Conservation (phyloP, 1,140 invertebrate genomes). For the Penaeus indicus region DNA sequence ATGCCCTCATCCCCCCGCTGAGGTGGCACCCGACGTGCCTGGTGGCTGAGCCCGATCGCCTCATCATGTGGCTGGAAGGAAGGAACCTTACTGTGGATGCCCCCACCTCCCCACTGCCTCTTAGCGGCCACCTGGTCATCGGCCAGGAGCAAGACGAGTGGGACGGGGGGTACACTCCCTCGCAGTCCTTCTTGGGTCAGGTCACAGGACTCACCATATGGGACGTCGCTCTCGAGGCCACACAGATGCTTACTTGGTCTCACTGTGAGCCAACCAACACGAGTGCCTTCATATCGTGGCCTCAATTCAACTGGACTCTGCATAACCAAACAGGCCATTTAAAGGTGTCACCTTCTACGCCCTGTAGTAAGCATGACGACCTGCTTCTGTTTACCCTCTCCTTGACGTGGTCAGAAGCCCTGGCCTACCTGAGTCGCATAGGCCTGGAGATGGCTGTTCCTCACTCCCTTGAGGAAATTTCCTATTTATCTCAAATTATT, state of each 20-base stretch:
- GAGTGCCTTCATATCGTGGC: constrained; percentile 9
- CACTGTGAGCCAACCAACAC: background rate
- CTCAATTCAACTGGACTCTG: background rate
- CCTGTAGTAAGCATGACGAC: background rate
- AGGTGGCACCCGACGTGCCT: constrained; percentile 37
- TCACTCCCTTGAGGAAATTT: constrained; percentile 1
- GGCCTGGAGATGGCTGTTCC: constrained; percentile 24
- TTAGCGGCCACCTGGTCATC: constrained; percentile 27
- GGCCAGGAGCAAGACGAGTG: constrained; percentile 36
- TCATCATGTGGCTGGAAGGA: constrained; percentile 26
- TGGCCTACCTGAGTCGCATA: background rate
- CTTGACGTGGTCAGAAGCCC: background rate
- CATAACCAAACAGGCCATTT: constrained; percentile 31
- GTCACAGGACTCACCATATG: constrained; percentile 40
- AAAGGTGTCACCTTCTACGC: background rate
- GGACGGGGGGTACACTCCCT: constrained; percentile 35
- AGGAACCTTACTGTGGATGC: background rate
- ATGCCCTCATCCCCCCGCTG: background rate
- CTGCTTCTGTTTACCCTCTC: constrained; percentile 25
- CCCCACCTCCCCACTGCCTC: background rate
- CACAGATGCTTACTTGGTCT: constrained; percentile 14
- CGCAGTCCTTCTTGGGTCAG: constrained; percentile 23
- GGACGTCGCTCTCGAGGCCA: background rate
- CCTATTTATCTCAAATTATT: constrained; percentile 21
- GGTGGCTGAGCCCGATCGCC: constrained; percentile 8